Base-by-base conservation (phyloP, 1,140 invertebrate genomes). In the Drosophila varians region DNA sequence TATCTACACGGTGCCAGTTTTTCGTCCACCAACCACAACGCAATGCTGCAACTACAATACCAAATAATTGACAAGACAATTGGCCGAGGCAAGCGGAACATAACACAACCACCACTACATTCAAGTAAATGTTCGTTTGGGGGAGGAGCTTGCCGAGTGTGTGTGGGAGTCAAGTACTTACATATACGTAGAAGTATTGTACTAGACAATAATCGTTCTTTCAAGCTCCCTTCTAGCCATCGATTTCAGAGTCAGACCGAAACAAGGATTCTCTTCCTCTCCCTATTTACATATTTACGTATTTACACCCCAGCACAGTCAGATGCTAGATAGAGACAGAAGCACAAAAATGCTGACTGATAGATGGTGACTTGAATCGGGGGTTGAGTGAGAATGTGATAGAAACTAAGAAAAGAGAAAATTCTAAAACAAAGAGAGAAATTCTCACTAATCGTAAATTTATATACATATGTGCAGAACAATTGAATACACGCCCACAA, bases 61-160 rank as follows among this genome's bases (percentile, higher is more conserved):
- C 49, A 86, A 77, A 74, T 72, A 82, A 71, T 77, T 82, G 83
- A 66, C 52, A 54, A 88, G 65, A 87, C 82, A 87, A 87, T 87
- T 87, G 82, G 82, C 74, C 62, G 73, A 87, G 43, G 64, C 73
- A 62, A 74, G 48, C 64, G 42, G 40, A 40, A 60, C 82, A 73
- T 87, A 74, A 74, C 82, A 61, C 74, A 74, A 74, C 82, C 73
- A 84, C 76, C 64, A 77, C 46, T 47, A 49, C 19, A 18, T 34
- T 23, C 21, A 12, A 38, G 38, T 48, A 11, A 31, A 34, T 58
- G 36, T 9, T 45, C 21, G 12, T 49, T 61, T 66, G 64, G 43
- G 68, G 82, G 82, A 79, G 82, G 82, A 87, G 82, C 77, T 45
- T 66, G 14, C 16, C 38, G 14, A 42, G 18, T 42, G 16, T 38